Evolutionary conservation across 1,140 invertebrate species (phyloP), one percentile per base, ranked within the genome.

Genomic region (Wasmannia auropunctata): DNA sequence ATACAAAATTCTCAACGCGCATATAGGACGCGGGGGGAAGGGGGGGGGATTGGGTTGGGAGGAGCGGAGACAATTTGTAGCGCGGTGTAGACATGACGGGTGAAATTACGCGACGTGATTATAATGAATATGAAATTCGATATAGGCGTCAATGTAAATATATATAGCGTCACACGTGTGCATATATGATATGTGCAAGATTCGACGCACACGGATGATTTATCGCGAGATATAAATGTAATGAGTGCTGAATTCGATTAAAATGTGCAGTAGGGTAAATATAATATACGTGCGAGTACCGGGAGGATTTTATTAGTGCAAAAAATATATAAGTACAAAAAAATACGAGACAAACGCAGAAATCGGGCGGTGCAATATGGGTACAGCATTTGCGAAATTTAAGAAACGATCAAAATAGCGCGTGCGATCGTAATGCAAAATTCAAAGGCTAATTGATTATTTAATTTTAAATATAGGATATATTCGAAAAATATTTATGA

Each of bases 1-100:
- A n/a, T 67, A 65, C 3, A 49, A 80, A 80, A 80, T 54, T 51
- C n/a, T 67, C 63, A 11, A 10, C n/a, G n/a, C n/a, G n/a, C n/a
- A n/a, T n/a, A n/a, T n/a, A n/a, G n/a, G n/a, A n/a, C n/a, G n/a
- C n/a, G 19, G 37, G 11, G 62, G 3, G n/a, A 25, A 22, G 22
- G 22, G 22, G 8, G 10, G 54, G 11, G n/a, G 8, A 11, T 1
- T 3, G 16, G 49, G 49, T 0, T 14, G 3, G 19, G 54, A 7
- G 22, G 8, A 16, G 28, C 14, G 3, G 3, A 19, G 40, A 67
- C n/a, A 31, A 77, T 63, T 63, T 31, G 43, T 22, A 46, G n/a
- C 14, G 4, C 46, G 16, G 37, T 70, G 51, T 51, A 56, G 16
- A 58, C n/a, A 79, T 79, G 46, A 51, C 25, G 51, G 28, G 49